Evolutionary conservation across 2,797 vertebrate genomes (phyloP), one percentile per base, ranked within the genome.

Genomic region (Hozukius guyotensis): DNA sequence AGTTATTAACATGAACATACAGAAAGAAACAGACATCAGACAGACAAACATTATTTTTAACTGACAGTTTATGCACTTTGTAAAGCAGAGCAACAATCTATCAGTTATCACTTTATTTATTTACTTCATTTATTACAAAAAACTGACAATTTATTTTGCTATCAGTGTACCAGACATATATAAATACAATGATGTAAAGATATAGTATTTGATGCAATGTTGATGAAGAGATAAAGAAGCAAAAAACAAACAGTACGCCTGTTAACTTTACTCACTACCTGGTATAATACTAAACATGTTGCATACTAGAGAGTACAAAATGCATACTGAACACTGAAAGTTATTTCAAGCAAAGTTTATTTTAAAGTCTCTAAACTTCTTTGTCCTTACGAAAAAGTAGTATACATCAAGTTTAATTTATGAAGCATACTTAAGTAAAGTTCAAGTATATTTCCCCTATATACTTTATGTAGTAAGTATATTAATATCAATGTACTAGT

Each of bases 321-420:
- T 27, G 0, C 25, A 57, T 27, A 57, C 56, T 27, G 1, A 57
- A 57, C 16, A 57, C 56, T 16, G 27, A 57, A 27, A 1, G 55
- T 27, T 24, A 12, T 12, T 24, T 27, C 13, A 25, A 14, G 3
- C 3, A 27, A 27, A 56, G 55, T 8, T 25, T 57, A 27, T 53
- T 57, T 5, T 57, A 27, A 27, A 2, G 13, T 57, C 55, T 27
- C 12, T 27, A 57, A 16, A 27, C 56, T 27, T 27, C 14, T 0
- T 56, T 56, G 11, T 36, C 34, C 34, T 12, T 36, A 36, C 0
- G 0, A 36, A 36, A 0, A 36, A 36, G 34, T 36, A 13, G 34
- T 12, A 36, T 38, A 38, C 36, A 0, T 36, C 34, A 36, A 36
- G 12, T 36, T 36, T 1, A 36, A 2, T 36, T 2, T 36, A 36